Evolutionary conservation across 1,140 invertebrate genomes (phyloP).

Genomic region (Augochlora pura): DNA sequence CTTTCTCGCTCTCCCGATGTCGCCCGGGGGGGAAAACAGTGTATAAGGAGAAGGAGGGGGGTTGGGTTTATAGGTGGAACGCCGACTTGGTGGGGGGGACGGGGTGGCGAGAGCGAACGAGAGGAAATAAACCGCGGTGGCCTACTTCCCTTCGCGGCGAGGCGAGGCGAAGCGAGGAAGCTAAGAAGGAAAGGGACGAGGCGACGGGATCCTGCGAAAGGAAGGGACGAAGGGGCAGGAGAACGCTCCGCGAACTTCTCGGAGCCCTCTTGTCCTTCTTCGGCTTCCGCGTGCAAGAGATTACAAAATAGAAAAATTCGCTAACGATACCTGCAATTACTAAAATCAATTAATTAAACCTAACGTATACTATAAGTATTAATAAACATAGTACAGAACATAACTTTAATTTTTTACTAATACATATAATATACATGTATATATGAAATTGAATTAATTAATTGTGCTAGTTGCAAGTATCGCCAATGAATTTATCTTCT

Average conservation of each 20-base stretch:
- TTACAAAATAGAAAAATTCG: too few species aligned
- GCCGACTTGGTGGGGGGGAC: too few species aligned
- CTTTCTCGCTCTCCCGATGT: conserved; percentile 19
- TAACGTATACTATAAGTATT: too few species aligned
- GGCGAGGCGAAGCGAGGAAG: conserved; percentile 25
- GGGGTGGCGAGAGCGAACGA: conserved; percentile 23
- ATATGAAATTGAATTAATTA: too few species aligned
- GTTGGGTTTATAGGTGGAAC: too few species aligned
- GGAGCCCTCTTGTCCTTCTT: conserved; percentile 5
- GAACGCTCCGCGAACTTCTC: conserved; percentile 50
- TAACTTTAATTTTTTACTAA: too few species aligned
- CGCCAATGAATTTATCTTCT: too few species aligned
- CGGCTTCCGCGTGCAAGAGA: neutral
- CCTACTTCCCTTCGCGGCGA: conserved; percentile 52
- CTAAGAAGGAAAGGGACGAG: conserved; percentile 2
- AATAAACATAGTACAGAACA: too few species aligned
- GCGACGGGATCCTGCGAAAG: neutral
- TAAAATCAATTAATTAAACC: too few species aligned
- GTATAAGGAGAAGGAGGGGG: conserved; percentile 9
- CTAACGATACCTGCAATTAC: too few species aligned
- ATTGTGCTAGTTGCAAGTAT: too few species aligned
- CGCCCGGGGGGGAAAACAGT: conserved; percentile 39
- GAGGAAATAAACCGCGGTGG: conserved; percentile 62
- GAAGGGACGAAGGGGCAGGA: conserved; percentile 9
- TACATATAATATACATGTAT: too few species aligned